Percentiles rank a stretch among this genome's conserved stretches.
phyloP scores from a whole-genome alignment of 2,888 invertebrate species.

The Zygaena filipendulae region DNA sequence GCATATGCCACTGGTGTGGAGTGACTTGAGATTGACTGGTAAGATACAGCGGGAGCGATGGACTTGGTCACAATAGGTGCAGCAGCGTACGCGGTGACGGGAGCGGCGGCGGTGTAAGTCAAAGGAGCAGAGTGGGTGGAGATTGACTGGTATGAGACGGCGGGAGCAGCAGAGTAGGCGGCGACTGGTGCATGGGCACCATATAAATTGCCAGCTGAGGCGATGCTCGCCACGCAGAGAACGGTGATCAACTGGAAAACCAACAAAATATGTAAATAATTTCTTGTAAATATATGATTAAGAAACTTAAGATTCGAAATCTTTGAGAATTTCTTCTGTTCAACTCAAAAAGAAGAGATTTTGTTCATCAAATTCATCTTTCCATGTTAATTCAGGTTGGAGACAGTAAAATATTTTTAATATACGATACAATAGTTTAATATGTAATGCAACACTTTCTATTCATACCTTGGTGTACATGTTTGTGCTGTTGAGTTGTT shows the following conservation, averaged over 20 bases:
- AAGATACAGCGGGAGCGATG: conserved; percentile 33
- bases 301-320: too few species aligned
- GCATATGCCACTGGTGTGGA: conserved; percentile 35
- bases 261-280: not conserved
- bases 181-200: conserved; percentile 45
- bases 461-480: conserved; percentile 58
- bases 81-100: conserved; percentile 24
- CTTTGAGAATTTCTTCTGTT: too few species aligned
- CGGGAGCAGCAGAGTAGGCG: conserved; percentile 64
- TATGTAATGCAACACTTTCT: too few species aligned
- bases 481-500: conserved; percentile 44
- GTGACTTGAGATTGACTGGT: conserved; percentile 31
- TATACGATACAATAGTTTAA: too few species aligned
- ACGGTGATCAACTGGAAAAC: conserved; percentile 61
- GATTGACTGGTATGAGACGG: conserved; percentile 36
- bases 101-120: conserved; percentile 29
- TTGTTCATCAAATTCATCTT: too few species aligned
- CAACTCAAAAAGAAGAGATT: too few species aligned
- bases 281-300: not conserved
- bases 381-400: too few species aligned
- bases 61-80: conserved; percentile 28
- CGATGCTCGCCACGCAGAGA: conserved; percentile 68
- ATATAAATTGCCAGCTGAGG: conserved; percentile 68
- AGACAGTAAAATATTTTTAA: too few species aligned
- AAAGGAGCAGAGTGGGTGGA: conserved; percentile 21